Percentiles rank a stretch among this genome's conserved stretches.
Evolutionary conservation across 2,888 invertebrate genomes (phyloP).

Genomic region (Caenorhabditis becei): DNA sequence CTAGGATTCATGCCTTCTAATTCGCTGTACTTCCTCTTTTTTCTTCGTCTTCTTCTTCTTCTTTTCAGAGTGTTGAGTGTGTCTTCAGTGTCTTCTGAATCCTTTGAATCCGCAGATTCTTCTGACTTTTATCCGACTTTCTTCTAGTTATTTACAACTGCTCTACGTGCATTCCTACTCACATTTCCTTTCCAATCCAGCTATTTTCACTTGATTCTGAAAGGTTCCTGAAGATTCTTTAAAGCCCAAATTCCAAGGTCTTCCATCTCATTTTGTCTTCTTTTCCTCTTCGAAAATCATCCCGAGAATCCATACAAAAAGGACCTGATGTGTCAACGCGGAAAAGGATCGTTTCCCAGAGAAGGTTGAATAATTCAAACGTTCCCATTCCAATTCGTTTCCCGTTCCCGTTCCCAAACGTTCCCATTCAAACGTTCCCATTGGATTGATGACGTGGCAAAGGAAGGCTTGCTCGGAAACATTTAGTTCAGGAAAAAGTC

Average conservation of each 20-base stretch:
- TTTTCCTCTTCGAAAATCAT: background rate
- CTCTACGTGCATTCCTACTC: too few relatives aligned
- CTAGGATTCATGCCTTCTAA: slow-evolving; percentile 12
- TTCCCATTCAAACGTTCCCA: too few relatives aligned
- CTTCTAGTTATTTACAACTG: too few relatives aligned
- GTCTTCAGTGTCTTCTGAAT: background rate
- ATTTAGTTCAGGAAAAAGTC: too few relatives aligned
- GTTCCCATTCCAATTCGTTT: too few relatives aligned
- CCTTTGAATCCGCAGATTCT: background rate
- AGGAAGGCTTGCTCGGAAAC: too few relatives aligned
- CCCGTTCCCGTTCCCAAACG: too few relatives aligned
- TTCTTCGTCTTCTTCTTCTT: slow-evolving; percentile 7
- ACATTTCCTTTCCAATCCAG: too few relatives aligned
- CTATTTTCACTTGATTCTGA: too few relatives aligned
- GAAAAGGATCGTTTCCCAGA: background rate
- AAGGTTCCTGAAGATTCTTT: background rate
- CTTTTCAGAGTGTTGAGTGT: background rate
- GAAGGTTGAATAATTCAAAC: background rate
- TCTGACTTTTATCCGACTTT: background rate
- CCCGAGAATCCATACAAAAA: background rate
- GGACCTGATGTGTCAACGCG: background rate
- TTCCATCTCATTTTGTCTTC: background rate
- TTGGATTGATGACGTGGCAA: too few relatives aligned
- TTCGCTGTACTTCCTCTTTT: slow-evolving; percentile 12
- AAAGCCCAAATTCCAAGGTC: slow-evolving; percentile 5